These are phyloP conservation scores for Characodon lateralis DNA, from an alignment of 2,797 vertebrate genomes.

Conservation along the genomic window DNA sequence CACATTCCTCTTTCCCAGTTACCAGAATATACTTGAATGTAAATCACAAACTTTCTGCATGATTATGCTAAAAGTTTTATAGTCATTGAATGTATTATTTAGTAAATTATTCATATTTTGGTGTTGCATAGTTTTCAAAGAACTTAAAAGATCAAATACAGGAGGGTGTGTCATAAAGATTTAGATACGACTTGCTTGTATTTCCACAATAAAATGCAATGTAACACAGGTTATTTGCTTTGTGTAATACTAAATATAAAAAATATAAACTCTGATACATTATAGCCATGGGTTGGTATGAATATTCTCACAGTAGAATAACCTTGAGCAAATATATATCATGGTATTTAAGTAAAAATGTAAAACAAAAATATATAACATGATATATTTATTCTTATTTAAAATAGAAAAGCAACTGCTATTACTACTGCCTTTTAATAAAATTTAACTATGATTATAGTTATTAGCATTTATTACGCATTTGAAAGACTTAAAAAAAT, in stretches of 20 bases:
- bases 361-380: background rate
- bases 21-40: constrained; percentile 70
- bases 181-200: background rate
- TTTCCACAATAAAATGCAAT: background rate
- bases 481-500: background rate
- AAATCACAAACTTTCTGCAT: constrained; percentile 24
- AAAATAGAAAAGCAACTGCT: background rate
- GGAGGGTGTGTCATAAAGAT: background rate
- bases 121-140: constrained; percentile 1
- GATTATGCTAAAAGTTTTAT: background rate
- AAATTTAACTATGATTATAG: background rate
- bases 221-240: background rate
- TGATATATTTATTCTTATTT: background rate
- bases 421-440: background rate
- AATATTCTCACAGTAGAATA: background rate
- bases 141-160: constrained; percentile 4
- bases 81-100: background rate
- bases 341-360: background rate
- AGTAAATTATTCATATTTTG: constrained; percentile 14
- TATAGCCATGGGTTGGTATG: background rate
- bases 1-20: constrained; percentile 74
- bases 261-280: background rate
- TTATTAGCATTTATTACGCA: background rate
- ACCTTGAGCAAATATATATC: background rate
- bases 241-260: background rate